phyloP scores from a whole-genome alignment of 2,888 invertebrate species.

The Trisateles emortualis region DNA sequence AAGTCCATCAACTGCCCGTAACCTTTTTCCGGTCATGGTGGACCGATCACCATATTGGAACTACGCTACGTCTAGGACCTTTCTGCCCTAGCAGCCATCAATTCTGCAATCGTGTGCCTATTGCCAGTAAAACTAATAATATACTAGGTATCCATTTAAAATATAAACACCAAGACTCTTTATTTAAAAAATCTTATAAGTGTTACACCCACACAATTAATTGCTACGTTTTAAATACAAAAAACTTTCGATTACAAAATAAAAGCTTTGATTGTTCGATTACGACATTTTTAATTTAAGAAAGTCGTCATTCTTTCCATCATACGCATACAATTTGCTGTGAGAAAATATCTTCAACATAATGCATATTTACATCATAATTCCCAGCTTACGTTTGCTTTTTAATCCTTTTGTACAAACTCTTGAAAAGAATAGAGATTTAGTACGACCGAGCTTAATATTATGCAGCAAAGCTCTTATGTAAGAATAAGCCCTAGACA shows the following conservation, averaged over 20 bases:
- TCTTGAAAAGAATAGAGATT: conserved; percentile 65
- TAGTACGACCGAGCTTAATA: conserved; percentile 69
- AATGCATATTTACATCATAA: conserved; percentile 52
- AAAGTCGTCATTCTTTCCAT: conserved; percentile 14
- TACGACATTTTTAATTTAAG: conserved; percentile 4
- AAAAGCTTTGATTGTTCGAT: not conserved
- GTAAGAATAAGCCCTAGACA: conserved; percentile 69
- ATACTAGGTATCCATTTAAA: too few relatives aligned
- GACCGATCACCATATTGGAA: too few relatives aligned
- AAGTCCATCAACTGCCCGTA: too few relatives aligned
- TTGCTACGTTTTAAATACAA: not conserved
- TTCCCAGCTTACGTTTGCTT: conserved; percentile 31
- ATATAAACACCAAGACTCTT: too few relatives aligned
- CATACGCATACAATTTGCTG: conserved; percentile 17
- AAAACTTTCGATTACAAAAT: conserved; percentile 1
- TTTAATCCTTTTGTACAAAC: conserved; percentile 64
- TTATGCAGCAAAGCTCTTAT: conserved; percentile 65
- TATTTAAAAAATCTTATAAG: not conserved
- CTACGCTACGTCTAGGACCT: too few relatives aligned
- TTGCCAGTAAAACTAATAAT: too few relatives aligned
- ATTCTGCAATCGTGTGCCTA: too few relatives aligned
- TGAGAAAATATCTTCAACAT: conserved; percentile 18
- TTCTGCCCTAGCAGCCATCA: too few relatives aligned
- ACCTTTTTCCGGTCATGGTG: too few relatives aligned
- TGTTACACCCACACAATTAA: not conserved